These are phyloP conservation scores for Vidua chalybeata DNA, from an alignment of 2,113 vertebrate species.

Conservation along the genomic window DNA sequence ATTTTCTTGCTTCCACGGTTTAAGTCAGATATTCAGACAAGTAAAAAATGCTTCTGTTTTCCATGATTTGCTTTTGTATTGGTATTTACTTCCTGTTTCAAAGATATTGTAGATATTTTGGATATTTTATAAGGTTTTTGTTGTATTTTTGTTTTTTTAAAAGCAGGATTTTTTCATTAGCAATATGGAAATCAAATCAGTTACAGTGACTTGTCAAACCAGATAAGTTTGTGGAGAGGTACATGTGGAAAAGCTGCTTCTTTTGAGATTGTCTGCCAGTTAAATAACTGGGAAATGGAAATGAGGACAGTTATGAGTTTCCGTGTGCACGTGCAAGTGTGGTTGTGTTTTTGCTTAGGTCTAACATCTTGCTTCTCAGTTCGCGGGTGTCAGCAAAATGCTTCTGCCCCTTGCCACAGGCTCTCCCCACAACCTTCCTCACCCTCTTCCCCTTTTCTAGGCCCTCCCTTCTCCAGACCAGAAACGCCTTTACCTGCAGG, in stretches of 20 bases:
- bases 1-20: not conserved
- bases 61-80: not conserved
- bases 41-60: not conserved
- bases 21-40: not conserved
- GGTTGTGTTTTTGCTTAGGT: not conserved
- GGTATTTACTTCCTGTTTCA: not conserved
- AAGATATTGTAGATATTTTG: not conserved
- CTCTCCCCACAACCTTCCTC: not conserved
- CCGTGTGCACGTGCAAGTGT: not conserved
- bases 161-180: not conserved
- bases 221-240: not conserved
- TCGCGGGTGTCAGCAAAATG: not conserved
- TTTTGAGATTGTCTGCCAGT: not conserved
- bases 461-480: not conserved
- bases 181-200: not conserved
- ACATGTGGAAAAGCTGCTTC: not conserved
- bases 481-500: not conserved
- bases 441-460: not conserved
- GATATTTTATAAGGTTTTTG: not conserved
- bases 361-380: not conserved
- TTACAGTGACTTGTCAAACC: not conserved
- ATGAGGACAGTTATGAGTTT: not conserved
- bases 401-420: not conserved
- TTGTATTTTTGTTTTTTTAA: not conserved
- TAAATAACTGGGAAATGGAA: not conserved